These are phyloP conservation scores for Chroicocephalus ridibundus DNA, from an alignment of 2,113 vertebrate genomes.

Conservation along the genomic window DNA sequence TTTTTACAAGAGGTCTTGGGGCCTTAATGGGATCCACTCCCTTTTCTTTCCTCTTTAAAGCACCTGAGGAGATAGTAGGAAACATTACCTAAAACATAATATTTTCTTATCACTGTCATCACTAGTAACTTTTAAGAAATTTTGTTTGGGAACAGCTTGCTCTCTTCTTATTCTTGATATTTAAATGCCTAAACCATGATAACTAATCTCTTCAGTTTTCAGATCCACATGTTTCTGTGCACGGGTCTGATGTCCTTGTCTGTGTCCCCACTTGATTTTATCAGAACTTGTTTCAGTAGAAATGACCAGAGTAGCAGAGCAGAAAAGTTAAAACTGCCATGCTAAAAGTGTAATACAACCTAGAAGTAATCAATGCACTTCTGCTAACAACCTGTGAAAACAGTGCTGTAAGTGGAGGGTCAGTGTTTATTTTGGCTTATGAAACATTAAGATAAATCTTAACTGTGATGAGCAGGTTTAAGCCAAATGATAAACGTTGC, in stretches of 20 bases:
- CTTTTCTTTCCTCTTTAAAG: not conserved
- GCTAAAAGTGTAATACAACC: constrained; percentile 21
- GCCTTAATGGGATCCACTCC: not conserved
- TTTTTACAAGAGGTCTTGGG: not conserved
- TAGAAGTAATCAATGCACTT: constrained; percentile 75
- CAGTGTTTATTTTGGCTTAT: constrained; percentile 79
- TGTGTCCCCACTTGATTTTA: not conserved
- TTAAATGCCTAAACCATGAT: not conserved
- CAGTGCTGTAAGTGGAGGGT: constrained; percentile 71
- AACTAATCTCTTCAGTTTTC: not conserved
- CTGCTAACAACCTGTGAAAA: constrained; percentile 77
- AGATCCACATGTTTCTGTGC: not conserved
- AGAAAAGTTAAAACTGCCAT: not conserved
- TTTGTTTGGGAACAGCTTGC: not conserved
- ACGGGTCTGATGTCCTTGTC: not conserved
- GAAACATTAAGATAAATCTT: constrained; percentile 74
- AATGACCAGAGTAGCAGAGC: not conserved
- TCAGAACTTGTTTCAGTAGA: not conserved
- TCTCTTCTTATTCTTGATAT: not conserved
- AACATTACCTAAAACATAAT: not conserved
- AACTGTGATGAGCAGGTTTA: constrained; percentile 66
- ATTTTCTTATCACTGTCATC: not conserved
- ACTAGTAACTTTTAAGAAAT: not conserved
- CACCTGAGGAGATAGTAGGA: not conserved
- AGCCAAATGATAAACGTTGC: constrained; percentile 56